Evolutionary conservation across 2,888 invertebrate genomes (phyloP), one percentile per base, ranked within the genome.

Genomic region (Myathropa florea): DNA sequence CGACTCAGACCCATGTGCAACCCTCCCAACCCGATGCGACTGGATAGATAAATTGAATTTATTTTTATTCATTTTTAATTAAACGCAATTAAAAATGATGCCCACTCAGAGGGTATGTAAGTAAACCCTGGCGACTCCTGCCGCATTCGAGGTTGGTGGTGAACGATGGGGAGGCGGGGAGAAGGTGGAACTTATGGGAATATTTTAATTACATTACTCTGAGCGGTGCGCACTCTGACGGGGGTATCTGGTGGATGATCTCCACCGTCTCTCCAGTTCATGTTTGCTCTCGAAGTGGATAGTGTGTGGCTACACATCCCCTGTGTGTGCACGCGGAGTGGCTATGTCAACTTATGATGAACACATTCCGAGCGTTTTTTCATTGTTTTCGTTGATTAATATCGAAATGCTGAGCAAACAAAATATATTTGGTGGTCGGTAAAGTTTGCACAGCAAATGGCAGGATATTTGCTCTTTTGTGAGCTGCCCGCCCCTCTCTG

Each of bases 71-170:
- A 28, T 26, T 63, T 81, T 81, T 68, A 86, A 82, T 86, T 83
- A 86, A 86, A 79, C 57, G 86, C 67, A 86, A 86, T 86, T 86
- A 83, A 86, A 86, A 83, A 83, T 71, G 60, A 75, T 79, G 33
- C 46, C 46, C 53, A 63, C 18, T 28, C 60, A 59, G 23, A 12
- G 26, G 61, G n/a, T 14, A 30, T 63, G 71, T 64, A 79, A 65
- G 57, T 59, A 71, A 63, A 57, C 21, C 53, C 63, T 26, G 33
- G 33, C 12, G 9, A 10, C 30, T 33, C 30, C 10, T 10, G 10
- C 30, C 9, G 33, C 33, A 33, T 10, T 33, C 30, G 30, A 30
- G 9, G 30, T 30, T 7, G 28, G 0, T 6, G n/a, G 6, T 26
- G 57, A 61, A 61, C n/a, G 28, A 28, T 14, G 39, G 14, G 39